A percentile compares a stretch with the other conserved stretches of the same genome.
These are phyloP conservation scores for Natrix natrix DNA, from an alignment of 2,797 vertebrate species.

Conservation along the genomic window DNA sequence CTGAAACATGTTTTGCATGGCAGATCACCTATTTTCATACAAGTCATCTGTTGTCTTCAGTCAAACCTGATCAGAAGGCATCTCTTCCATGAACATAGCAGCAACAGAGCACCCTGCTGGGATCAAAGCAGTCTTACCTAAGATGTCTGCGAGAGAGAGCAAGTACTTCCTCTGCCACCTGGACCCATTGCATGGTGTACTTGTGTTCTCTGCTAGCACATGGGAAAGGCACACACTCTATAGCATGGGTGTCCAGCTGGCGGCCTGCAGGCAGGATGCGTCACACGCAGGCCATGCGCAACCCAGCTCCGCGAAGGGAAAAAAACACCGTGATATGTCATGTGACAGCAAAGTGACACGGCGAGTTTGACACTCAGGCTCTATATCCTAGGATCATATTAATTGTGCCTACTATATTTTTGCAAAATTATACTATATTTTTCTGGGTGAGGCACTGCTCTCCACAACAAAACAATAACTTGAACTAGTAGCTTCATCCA, in stretches of 20 bases:
- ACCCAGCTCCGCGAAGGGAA: no score
- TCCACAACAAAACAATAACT: neutral
- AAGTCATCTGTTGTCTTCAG: neutral
- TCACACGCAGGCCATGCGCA: no score
- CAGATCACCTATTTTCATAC: neutral
- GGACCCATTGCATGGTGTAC: neutral
- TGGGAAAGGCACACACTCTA: neutral
- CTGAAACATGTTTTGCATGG: rapidly evolving
- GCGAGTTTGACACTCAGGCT: no score
- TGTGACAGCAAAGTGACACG: no score
- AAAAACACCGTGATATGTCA: rapidly evolving
- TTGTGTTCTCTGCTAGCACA: neutral
- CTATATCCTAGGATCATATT: neutral
- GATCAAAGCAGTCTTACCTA: constrained; percentile 3
- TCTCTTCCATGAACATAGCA: constrained; percentile 2
- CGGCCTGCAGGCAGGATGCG: rapidly evolving
- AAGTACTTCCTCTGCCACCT: neutral
- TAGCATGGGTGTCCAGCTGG: neutral
- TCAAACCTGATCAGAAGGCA: constrained; percentile 10
- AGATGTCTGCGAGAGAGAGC: neutral
- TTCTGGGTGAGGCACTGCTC: neutral
- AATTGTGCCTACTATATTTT: neutral
- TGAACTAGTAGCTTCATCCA: neutral
- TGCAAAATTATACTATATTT: neutral
- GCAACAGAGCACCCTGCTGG: constrained; percentile 2